Evolutionary conservation across 2,797 vertebrate genomes (phyloP), one percentile per base, ranked within the genome.

Genomic region (Enteromius afrohamiltoni): DNA sequence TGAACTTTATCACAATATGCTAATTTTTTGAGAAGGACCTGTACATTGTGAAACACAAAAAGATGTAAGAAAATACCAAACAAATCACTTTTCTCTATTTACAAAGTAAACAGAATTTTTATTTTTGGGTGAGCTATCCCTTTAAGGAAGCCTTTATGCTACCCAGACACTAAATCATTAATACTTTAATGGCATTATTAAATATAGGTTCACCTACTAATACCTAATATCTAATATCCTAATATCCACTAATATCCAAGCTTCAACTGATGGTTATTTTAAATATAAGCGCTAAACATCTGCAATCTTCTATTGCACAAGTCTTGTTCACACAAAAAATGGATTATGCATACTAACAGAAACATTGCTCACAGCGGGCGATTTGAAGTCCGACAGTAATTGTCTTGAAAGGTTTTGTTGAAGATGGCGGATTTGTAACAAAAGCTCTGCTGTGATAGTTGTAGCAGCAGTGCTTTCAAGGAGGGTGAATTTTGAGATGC

Each of bases 381-480:
- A 58, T 40, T 45, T 23, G n/a, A 77, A 45, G 37, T 77, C 58
- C 3, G 17, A 62, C 76, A 29, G 40, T 64, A 77, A 77, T 64
- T 77, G 49, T 75, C 49, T 75, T 75, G 71, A 34, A 53, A 75
- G 55, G 40, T 62, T 47, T 77, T 77, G 58, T 77, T 77, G 10
- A 62, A 64, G 76, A 64, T 6, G 40, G 76, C 21, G 55, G 40
- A 62, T 67, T 68, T 67, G 26, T 51, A 53, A 79, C 62, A 79
- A 68, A 65, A 79, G 47, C 64, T 68, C 11, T 58, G 70, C 51
- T 76, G 29, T 53, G 34, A 76, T 76, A 21, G 26, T 16, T 55
- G 73, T 14, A 19, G 47, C 49, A 8, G 37, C 29, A 9, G 40
- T 29, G 42, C 45, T 78, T 64, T 31, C 6, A 65, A 45, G 26